These are phyloP conservation scores for Genyomyrus donnyi DNA, from an alignment of 2,113 vertebrate species.

Conservation along the genomic window DNA sequence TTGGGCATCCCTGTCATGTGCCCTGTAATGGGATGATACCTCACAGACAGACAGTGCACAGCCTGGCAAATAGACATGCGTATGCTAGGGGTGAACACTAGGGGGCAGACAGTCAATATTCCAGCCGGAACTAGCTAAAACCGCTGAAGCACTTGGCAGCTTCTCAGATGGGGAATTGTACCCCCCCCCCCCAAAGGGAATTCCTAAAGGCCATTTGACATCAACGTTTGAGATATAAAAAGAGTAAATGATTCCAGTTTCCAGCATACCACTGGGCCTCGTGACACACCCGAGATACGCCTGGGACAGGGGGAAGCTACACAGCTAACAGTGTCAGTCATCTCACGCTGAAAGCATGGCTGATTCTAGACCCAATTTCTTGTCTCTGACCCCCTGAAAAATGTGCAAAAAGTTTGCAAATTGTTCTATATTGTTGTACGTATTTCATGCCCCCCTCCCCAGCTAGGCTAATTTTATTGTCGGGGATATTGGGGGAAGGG, in stretches of 20 bases:
- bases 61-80: not conserved
- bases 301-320: not conserved
- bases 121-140: not conserved
- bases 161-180: not conserved
- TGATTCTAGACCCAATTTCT: not conserved
- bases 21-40: not conserved
- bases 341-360: not conserved
- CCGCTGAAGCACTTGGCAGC: not conserved
- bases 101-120: not conserved
- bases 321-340: not conserved
- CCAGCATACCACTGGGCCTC: not conserved
- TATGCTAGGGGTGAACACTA: not conserved
- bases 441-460: not conserved
- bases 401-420: not conserved
- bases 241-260: not conserved
- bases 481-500: not conserved
- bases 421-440: not conserved
- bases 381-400: not conserved
- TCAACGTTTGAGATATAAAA: not conserved
- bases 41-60: not conserved
- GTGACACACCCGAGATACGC: not conserved
- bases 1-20: not conserved
- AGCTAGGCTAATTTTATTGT: not conserved
- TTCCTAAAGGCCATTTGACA: not conserved
- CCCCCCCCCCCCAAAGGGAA: not conserved